phyloP scores from a whole-genome alignment of 2,113 vertebrate species.

The Lathamus discolor region DNA sequence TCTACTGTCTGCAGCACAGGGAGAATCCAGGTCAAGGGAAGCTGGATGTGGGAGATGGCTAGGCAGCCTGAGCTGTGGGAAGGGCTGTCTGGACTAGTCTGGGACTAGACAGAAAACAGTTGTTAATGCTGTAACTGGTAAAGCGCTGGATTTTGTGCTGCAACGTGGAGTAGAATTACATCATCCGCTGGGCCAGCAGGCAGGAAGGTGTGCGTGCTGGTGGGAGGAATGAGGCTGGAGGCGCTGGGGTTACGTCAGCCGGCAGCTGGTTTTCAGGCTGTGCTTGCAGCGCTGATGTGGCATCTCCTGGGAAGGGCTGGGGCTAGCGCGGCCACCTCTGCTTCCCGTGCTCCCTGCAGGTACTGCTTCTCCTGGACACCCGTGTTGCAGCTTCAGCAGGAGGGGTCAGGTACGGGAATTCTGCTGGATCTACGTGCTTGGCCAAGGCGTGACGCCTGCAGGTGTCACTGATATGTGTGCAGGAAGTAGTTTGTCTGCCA shows the following conservation, averaged over 20 bases:
- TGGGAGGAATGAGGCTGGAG: background rate
- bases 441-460: background rate
- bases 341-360: background rate
- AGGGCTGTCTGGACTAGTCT: slow-evolving; percentile 1
- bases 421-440: rapidly evolving
- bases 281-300: background rate
- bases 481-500: background rate
- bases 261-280: background rate
- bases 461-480: background rate
- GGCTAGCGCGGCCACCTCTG: background rate
- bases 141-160: slow-evolving; percentile 45
- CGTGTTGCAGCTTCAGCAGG: background rate
- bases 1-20: background rate
- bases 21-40: background rate
- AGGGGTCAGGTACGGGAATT: background rate
- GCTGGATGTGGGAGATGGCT: background rate
- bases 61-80: background rate
- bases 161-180: slow-evolving; percentile 63
- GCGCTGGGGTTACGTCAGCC: background rate
- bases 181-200: background rate
- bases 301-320: background rate
- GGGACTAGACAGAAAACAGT: background rate
- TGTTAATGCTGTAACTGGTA: background rate
- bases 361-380: background rate
- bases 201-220: background rate